phyloP scores from a whole-genome alignment of 2,888 invertebrate species.

The Tupiocoris notatus region DNA sequence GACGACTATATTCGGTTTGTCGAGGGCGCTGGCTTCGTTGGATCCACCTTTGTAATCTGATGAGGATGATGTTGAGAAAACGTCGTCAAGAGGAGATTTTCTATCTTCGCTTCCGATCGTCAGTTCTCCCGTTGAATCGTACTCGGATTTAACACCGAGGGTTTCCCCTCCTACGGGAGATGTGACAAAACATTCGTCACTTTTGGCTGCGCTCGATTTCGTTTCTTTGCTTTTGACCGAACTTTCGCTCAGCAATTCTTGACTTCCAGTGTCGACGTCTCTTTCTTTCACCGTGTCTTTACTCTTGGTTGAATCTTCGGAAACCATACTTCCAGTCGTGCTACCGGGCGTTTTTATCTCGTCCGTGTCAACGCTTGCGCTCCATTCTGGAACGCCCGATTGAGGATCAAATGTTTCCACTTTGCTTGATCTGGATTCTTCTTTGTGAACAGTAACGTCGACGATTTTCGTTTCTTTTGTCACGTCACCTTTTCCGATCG shows the following conservation, averaged over 20 bases:
- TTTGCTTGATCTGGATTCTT: background rate
- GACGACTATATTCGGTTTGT: constrained; percentile 53
- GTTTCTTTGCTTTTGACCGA: background rate
- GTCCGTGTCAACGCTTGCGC: background rate
- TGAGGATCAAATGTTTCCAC: background rate
- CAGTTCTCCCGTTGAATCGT: background rate
- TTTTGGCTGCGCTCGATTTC: background rate
- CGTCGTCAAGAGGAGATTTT: constrained; percentile 46
- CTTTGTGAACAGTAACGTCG: background rate
- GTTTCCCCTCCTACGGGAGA: background rate
- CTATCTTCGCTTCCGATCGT: constrained; percentile 52
- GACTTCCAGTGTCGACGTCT: background rate
- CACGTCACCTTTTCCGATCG: background rate
- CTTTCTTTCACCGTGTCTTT: constrained; percentile 22
- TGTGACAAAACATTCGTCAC: background rate
- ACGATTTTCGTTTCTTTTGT: background rate
- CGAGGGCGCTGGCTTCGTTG: constrained; percentile 51
- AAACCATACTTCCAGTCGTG: constrained; percentile 23
- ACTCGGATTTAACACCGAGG: background rate
- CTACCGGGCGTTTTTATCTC: constrained; percentile 18
- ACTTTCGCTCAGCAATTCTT: background rate
- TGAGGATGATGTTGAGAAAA: constrained; percentile 52
- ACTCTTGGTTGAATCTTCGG: constrained; percentile 6
- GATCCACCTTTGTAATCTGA: constrained; percentile 54
- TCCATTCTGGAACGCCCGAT: background rate